Base-by-base conservation (phyloP, 2,888 invertebrate species). In the Lasioglossum malachurum region DNA sequence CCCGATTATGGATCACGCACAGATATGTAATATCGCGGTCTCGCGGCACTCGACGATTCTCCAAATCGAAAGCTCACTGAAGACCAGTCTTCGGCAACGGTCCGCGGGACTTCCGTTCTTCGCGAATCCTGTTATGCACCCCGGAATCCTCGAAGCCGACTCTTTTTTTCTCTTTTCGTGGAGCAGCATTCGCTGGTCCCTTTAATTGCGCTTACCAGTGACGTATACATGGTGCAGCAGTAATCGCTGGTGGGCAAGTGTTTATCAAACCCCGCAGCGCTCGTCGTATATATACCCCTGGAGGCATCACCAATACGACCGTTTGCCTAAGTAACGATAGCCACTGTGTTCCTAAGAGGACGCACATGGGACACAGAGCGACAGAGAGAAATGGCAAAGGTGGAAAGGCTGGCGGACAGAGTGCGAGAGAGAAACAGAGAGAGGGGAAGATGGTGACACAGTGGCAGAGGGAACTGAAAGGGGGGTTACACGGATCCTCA, bases 241-340 rank as follows among this genome's bases (percentile, higher is more conserved):
- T 93, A 93, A 94, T 93, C 91, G 91, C 92, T 89, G 92, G 92
- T 92, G 92, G 90, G 92, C 92, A 92, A 94, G 92, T 94, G 93
- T 93, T 94, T 93, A 94, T 93, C 92, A 92, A 91, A 92, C 90
- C 91, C 92, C 90, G 87, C 90, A 91, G 90, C 92, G 91, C 89
- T 93, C 89, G 91, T 90, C 92, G 92, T 94, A 93, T 93, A 93
- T 94, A 94, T 94, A 94, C 93, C 93, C 94, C 92, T 89, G 86
- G 87, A 92, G 94, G 93, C 93, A 93, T 92, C 89, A 92, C 91
- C 89, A 91, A 91, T 82, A 91, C 90, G 89, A 89, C 41, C 88
- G 83, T 86, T 87, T 82, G 84, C 71, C 88, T 81, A 86, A 80
- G 82, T 87, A 88, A 83, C 88, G 90, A 91, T 86, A 80, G 89